Conservation (phyloP, 2,888 invertebrate species). For the Leucophora obtusa region DNA sequence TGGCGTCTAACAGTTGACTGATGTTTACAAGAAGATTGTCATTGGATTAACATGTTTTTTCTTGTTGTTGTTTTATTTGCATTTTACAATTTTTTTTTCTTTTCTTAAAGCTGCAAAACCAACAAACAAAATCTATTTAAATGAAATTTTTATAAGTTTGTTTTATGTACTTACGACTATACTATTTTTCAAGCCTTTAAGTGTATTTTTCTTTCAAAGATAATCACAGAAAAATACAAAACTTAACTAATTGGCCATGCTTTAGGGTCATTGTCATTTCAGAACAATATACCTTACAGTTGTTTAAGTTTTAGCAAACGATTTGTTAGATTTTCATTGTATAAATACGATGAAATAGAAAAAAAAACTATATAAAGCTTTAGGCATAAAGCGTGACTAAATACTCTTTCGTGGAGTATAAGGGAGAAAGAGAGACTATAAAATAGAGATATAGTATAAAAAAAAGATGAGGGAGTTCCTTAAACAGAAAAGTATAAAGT, state of each 20-base stretch:
- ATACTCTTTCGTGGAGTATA: slow-evolving; percentile 31
- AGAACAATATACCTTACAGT: slow-evolving; percentile 50
- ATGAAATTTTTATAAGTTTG: slow-evolving; percentile 56
- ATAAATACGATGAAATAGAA: slow-evolving; percentile 11
- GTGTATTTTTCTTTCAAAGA: slow-evolving; percentile 21
- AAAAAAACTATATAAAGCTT: slow-evolving; percentile 41
- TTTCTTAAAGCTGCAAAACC: slow-evolving; percentile 10
- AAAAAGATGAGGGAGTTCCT: slow-evolving; percentile 28
- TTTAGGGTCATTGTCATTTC: slow-evolving; percentile 74
- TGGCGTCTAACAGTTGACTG: slow-evolving; percentile 73
- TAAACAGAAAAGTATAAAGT: neutral
- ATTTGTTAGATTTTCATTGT: slow-evolving; percentile 53
- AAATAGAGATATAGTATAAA: slow-evolving; percentile 26
- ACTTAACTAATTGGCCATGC: slow-evolving; percentile 75
- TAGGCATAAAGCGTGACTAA: slow-evolving; percentile 62
- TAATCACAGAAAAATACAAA: slow-evolving; percentile 61
- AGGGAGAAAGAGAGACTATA: slow-evolving; percentile 30
- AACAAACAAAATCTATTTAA: slow-evolving; percentile 38
- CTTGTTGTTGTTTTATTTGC: slow-evolving; percentile 52
- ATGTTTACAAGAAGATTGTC: slow-evolving; percentile 77
- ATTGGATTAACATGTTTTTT: slow-evolving; percentile 68
- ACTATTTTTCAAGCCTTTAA: slow-evolving; percentile 9
- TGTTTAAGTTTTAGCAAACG: slow-evolving; percentile 42
- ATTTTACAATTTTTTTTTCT: slow-evolving; percentile 44
- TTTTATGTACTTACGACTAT: slow-evolving; percentile 2